phyloP scores from a whole-genome alignment of 2,113 vertebrate genomes.

The Ciconia boyciana region DNA sequence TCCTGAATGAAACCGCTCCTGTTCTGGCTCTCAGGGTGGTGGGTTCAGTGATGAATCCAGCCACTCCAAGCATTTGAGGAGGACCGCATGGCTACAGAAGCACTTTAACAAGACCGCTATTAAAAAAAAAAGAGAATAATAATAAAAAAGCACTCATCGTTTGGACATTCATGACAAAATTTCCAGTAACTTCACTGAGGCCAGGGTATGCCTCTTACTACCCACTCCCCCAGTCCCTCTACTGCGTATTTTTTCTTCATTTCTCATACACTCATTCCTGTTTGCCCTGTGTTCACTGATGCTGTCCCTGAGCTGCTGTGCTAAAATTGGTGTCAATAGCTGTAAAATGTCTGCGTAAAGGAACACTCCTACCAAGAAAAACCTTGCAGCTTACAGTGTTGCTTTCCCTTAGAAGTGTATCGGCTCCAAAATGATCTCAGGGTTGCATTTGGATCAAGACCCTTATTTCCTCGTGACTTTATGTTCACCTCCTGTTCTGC shows the following conservation, averaged over 20 bases:
- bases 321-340: neutral
- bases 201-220: neutral
- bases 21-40: neutral
- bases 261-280: neutral
- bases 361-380: neutral
- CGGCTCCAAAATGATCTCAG: neutral
- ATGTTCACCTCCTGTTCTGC: neutral
- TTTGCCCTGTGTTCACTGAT: neutral
- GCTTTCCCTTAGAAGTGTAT: neutral
- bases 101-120: neutral
- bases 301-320: neutral
- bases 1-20: neutral
- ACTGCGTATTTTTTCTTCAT: neutral
- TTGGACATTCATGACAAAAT: neutral
- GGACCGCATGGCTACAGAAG: neutral
- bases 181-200: neutral
- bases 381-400: neutral
- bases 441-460: neutral
- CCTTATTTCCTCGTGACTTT: neutral
- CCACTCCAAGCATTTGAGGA: neutral
- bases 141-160: neutral
- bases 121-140: neutral
- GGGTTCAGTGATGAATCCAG: neutral
- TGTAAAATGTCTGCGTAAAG: slow-evolving; percentile 21
- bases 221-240: neutral